Evolutionary conservation across 1,140 invertebrate species (phyloP).

Genomic region (Cotesia typhae): DNA sequence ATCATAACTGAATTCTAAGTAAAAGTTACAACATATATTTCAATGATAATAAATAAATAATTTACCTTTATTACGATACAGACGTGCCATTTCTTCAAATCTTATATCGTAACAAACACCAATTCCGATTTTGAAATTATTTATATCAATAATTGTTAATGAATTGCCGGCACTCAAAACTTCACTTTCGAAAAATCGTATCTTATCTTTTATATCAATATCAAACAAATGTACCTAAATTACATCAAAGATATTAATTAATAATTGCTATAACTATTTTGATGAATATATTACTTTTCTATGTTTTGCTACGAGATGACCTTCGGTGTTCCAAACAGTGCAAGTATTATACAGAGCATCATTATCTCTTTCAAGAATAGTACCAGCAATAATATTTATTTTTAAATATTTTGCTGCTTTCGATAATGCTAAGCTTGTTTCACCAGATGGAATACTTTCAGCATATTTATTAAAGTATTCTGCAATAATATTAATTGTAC

Average conservation of each 20-base stretch:
- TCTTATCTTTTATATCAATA: conserved; percentile 91
- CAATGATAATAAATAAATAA: too few species aligned
- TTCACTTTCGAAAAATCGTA: conserved; percentile 93
- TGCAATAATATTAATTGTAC: conserved; percentile 40
- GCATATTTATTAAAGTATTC: conserved; percentile 88
- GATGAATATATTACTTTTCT: conserved; percentile 70
- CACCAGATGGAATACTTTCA: conserved; percentile 81
- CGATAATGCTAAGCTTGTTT: conserved; percentile 77
- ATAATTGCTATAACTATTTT: too few species aligned
- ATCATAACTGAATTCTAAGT: conserved; percentile 32
- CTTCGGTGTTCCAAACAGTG: conserved; percentile 84
- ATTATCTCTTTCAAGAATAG: conserved; percentile 82
- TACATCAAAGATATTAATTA: conserved; percentile 23
- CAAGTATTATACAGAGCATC: conserved; percentile 89
- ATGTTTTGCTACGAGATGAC: conserved; percentile 78
- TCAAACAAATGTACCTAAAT: conserved; percentile 91
- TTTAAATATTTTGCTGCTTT: conserved; percentile 79
- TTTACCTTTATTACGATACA: conserved; percentile 80
- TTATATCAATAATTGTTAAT: conserved; percentile 79
- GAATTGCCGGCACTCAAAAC: conserved; percentile 79
- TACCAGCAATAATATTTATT: conserved; percentile 88
- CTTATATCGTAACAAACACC: conserved; percentile 96
- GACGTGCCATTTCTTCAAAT: conserved; percentile 87
- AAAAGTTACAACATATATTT: conserved; percentile 47
- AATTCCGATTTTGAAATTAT: conserved; percentile 83